Conservation (phyloP, 2,113 vertebrate genomes). For the Elephas maximus region DNA sequence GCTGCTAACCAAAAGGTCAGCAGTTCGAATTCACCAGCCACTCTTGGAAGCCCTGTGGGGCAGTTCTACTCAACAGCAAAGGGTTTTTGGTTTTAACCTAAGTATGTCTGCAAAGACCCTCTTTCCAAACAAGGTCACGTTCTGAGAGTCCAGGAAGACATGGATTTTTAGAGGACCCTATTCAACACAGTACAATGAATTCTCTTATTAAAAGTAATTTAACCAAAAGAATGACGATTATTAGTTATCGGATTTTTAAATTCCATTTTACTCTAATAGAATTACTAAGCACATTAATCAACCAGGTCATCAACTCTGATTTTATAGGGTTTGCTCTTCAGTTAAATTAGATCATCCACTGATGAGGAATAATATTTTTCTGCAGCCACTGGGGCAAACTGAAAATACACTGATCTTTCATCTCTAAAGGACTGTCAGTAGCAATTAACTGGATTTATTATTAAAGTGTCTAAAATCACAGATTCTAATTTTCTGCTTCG, state of each 20-base stretch:
- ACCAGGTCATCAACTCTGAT: slow-evolving; percentile 60
- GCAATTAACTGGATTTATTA: slow-evolving; percentile 78
- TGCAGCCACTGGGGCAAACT: slow-evolving; percentile 51
- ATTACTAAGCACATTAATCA: slow-evolving; percentile 70
- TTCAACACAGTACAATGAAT: background rate
- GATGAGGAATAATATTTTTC: slow-evolving; percentile 75
- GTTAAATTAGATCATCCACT: slow-evolving; percentile 74
- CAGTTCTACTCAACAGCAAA: too few relatives aligned
- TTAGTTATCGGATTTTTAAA: slow-evolving; percentile 50
- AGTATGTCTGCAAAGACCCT: background rate
- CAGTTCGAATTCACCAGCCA: too few relatives aligned
- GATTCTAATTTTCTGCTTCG: slow-evolving; percentile 83
- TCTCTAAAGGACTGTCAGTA: slow-evolving; percentile 65
- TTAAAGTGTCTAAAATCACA: slow-evolving; percentile 77
- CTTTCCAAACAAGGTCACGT: background rate
- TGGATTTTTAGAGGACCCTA: background rate
- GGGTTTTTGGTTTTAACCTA: background rate
- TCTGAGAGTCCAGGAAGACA: background rate
- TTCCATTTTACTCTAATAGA: slow-evolving; percentile 46
- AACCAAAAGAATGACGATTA: slow-evolving; percentile 14
- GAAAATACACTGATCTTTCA: slow-evolving; percentile 77
- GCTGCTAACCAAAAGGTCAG: too few relatives aligned
- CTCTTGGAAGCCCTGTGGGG: too few relatives aligned
- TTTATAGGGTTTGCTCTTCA: slow-evolving; percentile 69
- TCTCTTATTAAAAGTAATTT: slow-evolving; percentile 59